These are phyloP conservation scores for Micromys minutus DNA, from an alignment of 2,113 vertebrate genomes.

Conservation along the genomic window DNA sequence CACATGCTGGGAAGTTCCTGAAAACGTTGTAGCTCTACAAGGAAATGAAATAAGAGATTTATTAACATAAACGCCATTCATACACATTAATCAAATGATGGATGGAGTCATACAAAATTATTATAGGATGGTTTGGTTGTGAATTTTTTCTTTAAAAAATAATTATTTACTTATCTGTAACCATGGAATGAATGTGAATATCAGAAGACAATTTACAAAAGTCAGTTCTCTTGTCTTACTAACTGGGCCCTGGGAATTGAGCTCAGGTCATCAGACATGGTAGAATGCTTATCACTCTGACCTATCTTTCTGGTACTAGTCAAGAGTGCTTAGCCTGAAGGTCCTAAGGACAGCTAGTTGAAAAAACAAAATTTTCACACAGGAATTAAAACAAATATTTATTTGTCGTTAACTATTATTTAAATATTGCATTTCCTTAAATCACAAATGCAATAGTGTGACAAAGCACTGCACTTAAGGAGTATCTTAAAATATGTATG, in stretches of 20 bases:
- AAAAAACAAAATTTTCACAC: background rate
- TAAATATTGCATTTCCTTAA: slow-evolving; percentile 6
- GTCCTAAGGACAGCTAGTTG: background rate
- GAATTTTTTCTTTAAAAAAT: background rate
- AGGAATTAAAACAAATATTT: background rate
- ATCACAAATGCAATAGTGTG: background rate
- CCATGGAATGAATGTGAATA: background rate
- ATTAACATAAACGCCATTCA: background rate
- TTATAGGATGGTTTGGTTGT: background rate
- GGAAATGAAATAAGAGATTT: background rate
- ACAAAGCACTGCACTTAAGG: background rate
- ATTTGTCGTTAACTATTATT: background rate
- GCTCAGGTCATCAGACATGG: background rate
- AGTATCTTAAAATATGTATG: background rate
- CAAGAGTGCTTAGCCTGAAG: background rate
- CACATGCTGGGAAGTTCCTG: background rate
- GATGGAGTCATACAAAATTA: background rate
- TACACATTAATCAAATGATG: background rate
- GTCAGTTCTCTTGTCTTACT: background rate
- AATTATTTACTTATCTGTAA: background rate
- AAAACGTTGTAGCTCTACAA: background rate
- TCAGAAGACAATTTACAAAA: background rate
- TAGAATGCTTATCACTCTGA: background rate
- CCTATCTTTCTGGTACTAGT: background rate
- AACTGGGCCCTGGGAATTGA: background rate